phyloP scores from a whole-genome alignment of 2,888 invertebrate species.

The Campoletis raptor region DNA sequence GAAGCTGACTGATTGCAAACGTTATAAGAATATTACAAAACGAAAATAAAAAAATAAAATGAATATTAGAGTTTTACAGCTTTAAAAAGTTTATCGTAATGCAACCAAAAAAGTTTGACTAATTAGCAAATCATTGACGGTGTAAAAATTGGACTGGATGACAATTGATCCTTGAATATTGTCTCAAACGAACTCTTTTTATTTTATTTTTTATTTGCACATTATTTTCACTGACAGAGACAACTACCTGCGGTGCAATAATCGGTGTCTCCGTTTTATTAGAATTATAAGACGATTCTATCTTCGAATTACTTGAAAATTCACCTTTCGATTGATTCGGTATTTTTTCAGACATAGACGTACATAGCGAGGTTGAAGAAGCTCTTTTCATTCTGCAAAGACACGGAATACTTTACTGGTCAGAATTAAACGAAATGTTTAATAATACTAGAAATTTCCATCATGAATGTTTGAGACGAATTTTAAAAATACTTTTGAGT shows the following conservation, averaged over 20 bases:
- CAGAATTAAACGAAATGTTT: not conserved
- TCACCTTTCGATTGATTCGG: constrained; percentile 33
- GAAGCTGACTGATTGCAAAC: constrained; percentile 34
- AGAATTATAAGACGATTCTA: constrained; percentile 14
- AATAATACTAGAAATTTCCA: not conserved
- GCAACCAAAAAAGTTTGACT: not conserved
- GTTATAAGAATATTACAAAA: not conserved
- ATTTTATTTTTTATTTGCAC: not conserved
- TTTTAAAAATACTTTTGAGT: too few relatives aligned
- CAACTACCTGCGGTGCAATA: constrained; percentile 41
- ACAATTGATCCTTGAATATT: not conserved
- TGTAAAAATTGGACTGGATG: not conserved
- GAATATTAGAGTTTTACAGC: not conserved
- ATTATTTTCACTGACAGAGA: not conserved
- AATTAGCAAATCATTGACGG: not conserved
- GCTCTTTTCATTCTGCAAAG: constrained; percentile 56
- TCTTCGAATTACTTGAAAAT: constrained; percentile 25
- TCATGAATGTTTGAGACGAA: too few relatives aligned
- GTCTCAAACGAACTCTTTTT: not conserved
- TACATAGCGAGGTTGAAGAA: constrained; percentile 49
- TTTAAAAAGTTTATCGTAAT: not conserved
- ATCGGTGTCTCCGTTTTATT: constrained; percentile 12
- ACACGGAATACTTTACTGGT: constrained; percentile 11
- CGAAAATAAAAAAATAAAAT: not conserved
- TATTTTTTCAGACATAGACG: constrained; percentile 26